These are phyloP conservation scores for Rhyacophila brunnea DNA, from an alignment of 1,140 invertebrate genomes.

Conservation along the genomic window DNA sequence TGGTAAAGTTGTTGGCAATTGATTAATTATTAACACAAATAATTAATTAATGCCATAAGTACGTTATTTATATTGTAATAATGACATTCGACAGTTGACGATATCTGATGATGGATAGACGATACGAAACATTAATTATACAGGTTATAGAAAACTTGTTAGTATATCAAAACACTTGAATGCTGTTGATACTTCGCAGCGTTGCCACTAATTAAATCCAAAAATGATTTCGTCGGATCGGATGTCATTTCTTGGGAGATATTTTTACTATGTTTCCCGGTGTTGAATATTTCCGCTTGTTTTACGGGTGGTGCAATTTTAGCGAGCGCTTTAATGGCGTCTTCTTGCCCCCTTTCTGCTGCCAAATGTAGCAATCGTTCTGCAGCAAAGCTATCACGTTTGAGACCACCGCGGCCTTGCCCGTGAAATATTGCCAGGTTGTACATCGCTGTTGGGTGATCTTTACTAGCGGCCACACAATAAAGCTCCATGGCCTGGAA, in stretches of 20 bases:
- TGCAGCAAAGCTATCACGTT: slow-evolving; percentile 48
- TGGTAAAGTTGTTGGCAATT: no score
- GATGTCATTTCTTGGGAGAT: no score
- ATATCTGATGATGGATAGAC: no score
- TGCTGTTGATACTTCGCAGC: background rate
- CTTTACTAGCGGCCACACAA: slow-evolving; percentile 54
- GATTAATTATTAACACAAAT: no score
- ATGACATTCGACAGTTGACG: no score
- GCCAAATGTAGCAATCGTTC: slow-evolving; percentile 54
- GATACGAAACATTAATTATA: no score
- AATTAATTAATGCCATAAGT: no score
- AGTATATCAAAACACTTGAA: background rate
- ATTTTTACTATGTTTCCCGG: background rate
- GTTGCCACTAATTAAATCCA: slow-evolving; percentile 17
- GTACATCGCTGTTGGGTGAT: slow-evolving; percentile 62
- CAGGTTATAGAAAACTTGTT: background rate
- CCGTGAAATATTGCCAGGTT: slow-evolving; percentile 65
- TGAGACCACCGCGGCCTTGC: slow-evolving; percentile 59
- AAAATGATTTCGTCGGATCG: slow-evolving; percentile 22
- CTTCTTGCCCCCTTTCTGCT: slow-evolving; percentile 58
- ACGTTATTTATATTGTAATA: no score
- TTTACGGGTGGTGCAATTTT: background rate
- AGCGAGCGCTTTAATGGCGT: slow-evolving; percentile 41
- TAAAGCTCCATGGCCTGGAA: slow-evolving; percentile 62
- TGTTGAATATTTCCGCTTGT: background rate